These are phyloP conservation scores for Rynchops niger DNA, from an alignment of 2,113 vertebrate genomes.

Conservation along the genomic window DNA sequence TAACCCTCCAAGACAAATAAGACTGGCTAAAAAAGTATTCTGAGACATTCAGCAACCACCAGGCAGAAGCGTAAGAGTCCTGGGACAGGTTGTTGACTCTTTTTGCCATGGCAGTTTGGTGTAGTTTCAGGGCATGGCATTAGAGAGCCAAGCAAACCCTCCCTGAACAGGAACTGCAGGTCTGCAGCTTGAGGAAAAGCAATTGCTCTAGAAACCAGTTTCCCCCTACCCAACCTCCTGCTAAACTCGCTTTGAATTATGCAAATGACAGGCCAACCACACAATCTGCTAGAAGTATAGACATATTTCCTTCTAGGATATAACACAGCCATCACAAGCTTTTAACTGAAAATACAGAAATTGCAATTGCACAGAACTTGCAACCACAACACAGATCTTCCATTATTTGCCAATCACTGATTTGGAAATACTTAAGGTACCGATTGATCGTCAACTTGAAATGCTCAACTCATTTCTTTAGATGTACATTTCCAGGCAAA, in stretches of 20 bases:
- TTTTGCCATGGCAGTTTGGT: not conserved
- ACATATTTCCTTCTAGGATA: not conserved
- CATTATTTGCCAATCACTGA: not conserved
- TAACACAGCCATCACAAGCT: not conserved
- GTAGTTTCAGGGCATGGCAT: not conserved
- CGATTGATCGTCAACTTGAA: not conserved
- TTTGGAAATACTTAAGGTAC: not conserved
- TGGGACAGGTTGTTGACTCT: rapidly evolving
- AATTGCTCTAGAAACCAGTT: not conserved
- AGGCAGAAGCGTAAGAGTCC: not conserved
- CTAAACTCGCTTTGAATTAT: not conserved
- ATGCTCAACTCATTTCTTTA: not conserved
- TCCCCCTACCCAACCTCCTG: not conserved
- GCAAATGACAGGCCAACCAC: not conserved
- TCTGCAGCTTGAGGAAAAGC: not conserved
- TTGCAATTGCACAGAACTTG: not conserved
- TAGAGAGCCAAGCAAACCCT: not conserved
- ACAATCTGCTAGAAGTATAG: not conserved
- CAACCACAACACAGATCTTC: not conserved
- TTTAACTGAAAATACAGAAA: not conserved
- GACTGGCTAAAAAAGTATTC: not conserved
- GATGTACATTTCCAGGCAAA: not conserved
- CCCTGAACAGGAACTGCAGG: not conserved
- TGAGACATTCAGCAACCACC: not conserved
- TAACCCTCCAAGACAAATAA: not conserved